Percentiles rank a stretch among this genome's conserved stretches.
phyloP scores from a whole-genome alignment of 1,140 invertebrate genomes.

The Cydia strobilella region DNA sequence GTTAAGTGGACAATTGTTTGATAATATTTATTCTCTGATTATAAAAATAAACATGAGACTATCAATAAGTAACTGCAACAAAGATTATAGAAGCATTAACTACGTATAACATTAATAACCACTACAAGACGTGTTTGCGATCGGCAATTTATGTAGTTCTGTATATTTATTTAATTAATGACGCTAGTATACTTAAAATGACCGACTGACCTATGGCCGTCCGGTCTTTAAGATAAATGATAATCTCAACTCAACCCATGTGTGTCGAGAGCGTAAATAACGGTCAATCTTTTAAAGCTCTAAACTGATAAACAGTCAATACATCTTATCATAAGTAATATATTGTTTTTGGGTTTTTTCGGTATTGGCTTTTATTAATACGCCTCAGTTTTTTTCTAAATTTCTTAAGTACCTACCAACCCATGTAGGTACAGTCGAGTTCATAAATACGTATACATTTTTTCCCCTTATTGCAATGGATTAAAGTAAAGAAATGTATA shows the following conservation, averaged over 20 bases:
- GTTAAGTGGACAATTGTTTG: neutral
- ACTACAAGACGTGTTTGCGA: neutral
- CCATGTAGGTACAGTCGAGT: too few relatives aligned
- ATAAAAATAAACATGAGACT: neutral
- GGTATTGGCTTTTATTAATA: neutral
- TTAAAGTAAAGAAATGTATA: too few relatives aligned
- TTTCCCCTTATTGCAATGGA: too few relatives aligned
- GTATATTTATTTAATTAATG: neutral
- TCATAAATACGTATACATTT: too few relatives aligned
- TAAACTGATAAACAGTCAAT: neutral
- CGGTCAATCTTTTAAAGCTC: slow-evolving; percentile 5
- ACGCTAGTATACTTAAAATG: slow-evolving; percentile 7
- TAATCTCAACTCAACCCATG: slow-evolving; percentile 9
- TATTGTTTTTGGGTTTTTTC: neutral
- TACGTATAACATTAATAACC: neutral
- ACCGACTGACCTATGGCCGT: slow-evolving; percentile 11
- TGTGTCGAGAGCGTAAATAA: slow-evolving; percentile 3
- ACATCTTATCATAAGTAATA: neutral
- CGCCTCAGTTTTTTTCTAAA: neutral
- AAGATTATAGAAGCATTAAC: neutral
- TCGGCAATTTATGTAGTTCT: neutral
- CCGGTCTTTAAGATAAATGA: slow-evolving; percentile 16
- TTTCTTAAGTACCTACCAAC: neutral
- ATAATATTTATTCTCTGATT: neutral
- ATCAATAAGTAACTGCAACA: neutral